A percentile compares a stretch with the other conserved stretches of the same genome.
Conservation (phyloP, 2,888 invertebrate species). For the Copidosoma aretas region DNA sequence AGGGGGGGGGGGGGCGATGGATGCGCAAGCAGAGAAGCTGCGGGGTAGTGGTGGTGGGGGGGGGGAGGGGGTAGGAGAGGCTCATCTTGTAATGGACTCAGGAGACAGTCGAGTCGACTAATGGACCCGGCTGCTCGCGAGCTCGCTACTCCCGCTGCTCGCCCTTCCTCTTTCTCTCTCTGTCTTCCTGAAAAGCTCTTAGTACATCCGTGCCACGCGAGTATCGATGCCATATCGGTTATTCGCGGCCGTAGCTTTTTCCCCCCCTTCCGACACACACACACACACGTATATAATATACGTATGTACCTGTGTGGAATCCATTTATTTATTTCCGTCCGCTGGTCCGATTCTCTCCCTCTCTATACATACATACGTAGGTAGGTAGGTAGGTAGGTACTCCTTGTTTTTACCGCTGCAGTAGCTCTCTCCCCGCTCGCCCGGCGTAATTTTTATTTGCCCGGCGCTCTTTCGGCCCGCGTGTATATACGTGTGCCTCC, state of each 20-base stretch:
- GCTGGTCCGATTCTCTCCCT: neutral
- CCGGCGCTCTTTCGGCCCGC: too few species aligned
- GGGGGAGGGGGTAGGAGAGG: conserved; percentile 49
- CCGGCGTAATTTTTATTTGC: too few species aligned
- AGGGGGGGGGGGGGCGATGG: too few species aligned
- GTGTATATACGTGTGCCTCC: too few species aligned
- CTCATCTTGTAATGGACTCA: conserved; percentile 64
- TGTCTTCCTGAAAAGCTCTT: conserved; percentile 61
- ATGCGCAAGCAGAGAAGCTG: conserved; percentile 12
- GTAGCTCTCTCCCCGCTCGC: too few species aligned
- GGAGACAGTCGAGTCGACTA: conserved; percentile 62
- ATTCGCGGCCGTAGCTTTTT: conserved; percentile 30
- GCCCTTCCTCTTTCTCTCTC: conserved; percentile 20
- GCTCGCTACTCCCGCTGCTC: conserved; percentile 5
- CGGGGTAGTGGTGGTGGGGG: conserved; percentile 48
- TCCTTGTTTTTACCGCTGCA: too few species aligned
- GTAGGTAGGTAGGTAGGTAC: too few species aligned
- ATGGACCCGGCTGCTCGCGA: conserved; percentile 53
- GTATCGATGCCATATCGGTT: conserved; percentile 58
- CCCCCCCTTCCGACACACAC: neutral
- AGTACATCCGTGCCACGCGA: conserved; percentile 58
- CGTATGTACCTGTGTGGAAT: conserved; percentile 18
- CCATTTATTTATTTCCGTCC: conserved; percentile 24
- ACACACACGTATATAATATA: too few species aligned
- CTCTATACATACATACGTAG: neutral